A percentile compares a stretch with the other conserved stretches of the same genome.
phyloP scores from a whole-genome alignment of 2,888 invertebrate species.

The Scrobipalpa atriplicella region DNA sequence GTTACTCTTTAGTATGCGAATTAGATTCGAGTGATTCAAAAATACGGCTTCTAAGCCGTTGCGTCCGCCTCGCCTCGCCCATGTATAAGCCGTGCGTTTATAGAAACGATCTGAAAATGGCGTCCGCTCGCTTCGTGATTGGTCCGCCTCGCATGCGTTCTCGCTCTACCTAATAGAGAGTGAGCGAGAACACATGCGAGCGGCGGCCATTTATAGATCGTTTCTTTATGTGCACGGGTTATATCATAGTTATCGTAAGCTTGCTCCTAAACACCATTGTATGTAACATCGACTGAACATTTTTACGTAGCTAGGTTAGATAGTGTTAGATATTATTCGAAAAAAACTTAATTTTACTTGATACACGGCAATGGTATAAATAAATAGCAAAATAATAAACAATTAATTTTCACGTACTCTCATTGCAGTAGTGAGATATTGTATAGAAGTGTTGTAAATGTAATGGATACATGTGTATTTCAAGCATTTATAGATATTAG shows the following conservation, averaged over 20 bases:
- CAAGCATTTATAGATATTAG: constrained; percentile 76
- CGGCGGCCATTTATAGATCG: too few species aligned
- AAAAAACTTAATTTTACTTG: constrained; percentile 50
- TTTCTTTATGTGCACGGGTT: too few species aligned
- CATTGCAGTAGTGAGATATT: constrained; percentile 67
- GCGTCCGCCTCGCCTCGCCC: constrained; percentile 6
- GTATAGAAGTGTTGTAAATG: constrained; percentile 60
- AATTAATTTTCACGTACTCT: constrained; percentile 44
- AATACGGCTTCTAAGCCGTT: too few species aligned
- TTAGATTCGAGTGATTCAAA: too few species aligned
- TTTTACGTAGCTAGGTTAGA: constrained; percentile 77
- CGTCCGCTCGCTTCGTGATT: too few species aligned
- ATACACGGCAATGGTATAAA: constrained; percentile 51
- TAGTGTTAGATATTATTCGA: constrained; percentile 55
- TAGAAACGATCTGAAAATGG: too few species aligned
- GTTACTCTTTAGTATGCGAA: too few species aligned
- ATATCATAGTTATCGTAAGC: constrained; percentile 43
- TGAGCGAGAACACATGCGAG: too few species aligned
- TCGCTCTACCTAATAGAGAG: too few species aligned
- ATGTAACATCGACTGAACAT: constrained; percentile 82
- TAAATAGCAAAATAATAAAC: constrained; percentile 41
- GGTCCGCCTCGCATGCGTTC: too few species aligned
- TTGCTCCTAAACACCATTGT: constrained; percentile 76
- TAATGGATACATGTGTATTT: constrained; percentile 68
- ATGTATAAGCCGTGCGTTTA: too few species aligned